Conservation (phyloP, 1,140 invertebrate species). For the Pristionchus pacificus region DNA sequence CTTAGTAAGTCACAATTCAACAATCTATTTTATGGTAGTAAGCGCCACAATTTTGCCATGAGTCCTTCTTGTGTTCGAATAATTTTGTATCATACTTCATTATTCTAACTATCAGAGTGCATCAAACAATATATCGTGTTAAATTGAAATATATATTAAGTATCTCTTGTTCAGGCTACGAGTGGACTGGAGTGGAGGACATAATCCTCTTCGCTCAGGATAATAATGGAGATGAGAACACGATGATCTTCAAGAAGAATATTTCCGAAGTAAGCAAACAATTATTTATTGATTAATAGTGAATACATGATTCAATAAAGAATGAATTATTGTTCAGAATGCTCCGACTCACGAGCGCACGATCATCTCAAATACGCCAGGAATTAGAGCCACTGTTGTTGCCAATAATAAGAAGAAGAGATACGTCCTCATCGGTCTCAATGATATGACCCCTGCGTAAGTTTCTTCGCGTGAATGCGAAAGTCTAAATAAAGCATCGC, state of each 20-base stretch:
- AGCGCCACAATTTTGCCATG: too few relatives aligned
- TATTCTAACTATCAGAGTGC: too few relatives aligned
- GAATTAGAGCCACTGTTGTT: conserved; percentile 27
- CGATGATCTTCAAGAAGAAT: conserved; percentile 36
- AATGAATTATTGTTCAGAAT: neutral
- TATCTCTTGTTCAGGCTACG: conserved; percentile 28
- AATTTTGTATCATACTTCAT: too few relatives aligned
- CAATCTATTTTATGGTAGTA: too few relatives aligned
- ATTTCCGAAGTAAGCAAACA: conserved; percentile 16
- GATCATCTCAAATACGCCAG: conserved; percentile 20
- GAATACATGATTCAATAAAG: too few relatives aligned
- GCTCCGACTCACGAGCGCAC: conserved; percentile 21
- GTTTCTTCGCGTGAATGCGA: neutral
- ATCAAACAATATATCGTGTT: too few relatives aligned
- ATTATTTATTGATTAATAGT: neutral
- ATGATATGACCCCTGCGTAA: conserved; percentile 35
- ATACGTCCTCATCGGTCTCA: conserved; percentile 31
- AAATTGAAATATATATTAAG: conserved; percentile 12
- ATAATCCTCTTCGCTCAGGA: conserved; percentile 35
- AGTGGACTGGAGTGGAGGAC: conserved; percentile 32
- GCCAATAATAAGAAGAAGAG: conserved; percentile 26
- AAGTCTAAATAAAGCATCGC: neutral
- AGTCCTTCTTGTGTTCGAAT: too few relatives aligned
- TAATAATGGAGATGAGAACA: conserved; percentile 40
- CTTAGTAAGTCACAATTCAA: neutral